Conservation (phyloP, 1,140 invertebrate genomes). For the Cryptotermes secundus region DNA sequence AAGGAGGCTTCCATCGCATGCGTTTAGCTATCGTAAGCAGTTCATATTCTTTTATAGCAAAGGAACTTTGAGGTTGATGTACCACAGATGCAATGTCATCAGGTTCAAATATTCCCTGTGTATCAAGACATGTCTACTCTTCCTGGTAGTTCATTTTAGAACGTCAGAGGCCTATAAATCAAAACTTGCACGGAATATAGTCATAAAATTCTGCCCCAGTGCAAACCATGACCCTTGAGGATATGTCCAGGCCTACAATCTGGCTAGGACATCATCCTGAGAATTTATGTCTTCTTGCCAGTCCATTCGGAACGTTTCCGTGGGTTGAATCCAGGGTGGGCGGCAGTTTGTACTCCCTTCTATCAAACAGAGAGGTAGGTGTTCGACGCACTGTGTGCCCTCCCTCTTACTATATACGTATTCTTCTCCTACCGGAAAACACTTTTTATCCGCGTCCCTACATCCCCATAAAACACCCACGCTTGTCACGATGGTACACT, state of each 20-base stretch:
- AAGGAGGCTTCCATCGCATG: too few relatives aligned
- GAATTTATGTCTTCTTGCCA: too few relatives aligned
- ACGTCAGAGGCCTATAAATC: neutral
- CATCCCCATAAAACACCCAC: conserved; percentile 5
- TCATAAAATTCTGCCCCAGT: neutral
- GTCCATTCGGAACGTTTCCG: neutral
- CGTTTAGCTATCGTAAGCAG: too few relatives aligned
- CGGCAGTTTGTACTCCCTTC: neutral
- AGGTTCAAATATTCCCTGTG: too few relatives aligned
- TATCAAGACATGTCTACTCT: too few relatives aligned
- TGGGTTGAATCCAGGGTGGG: neutral
- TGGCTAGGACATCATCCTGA: neutral
- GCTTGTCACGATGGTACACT: neutral
- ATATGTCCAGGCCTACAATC: neutral
- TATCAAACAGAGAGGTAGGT: neutral
- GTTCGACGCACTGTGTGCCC: neutral
- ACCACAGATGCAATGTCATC: too few relatives aligned
- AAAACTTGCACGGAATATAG: neutral
- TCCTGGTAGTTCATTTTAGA: too few relatives aligned
- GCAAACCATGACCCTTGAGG: neutral
- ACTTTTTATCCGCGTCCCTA: neutral
- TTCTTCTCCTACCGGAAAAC: neutral
- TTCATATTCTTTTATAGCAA: too few relatives aligned
- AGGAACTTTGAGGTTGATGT: too few relatives aligned
- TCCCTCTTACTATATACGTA: neutral